Conservation (phyloP, 2,888 invertebrate species). For the Zygaena filipendulae region DNA sequence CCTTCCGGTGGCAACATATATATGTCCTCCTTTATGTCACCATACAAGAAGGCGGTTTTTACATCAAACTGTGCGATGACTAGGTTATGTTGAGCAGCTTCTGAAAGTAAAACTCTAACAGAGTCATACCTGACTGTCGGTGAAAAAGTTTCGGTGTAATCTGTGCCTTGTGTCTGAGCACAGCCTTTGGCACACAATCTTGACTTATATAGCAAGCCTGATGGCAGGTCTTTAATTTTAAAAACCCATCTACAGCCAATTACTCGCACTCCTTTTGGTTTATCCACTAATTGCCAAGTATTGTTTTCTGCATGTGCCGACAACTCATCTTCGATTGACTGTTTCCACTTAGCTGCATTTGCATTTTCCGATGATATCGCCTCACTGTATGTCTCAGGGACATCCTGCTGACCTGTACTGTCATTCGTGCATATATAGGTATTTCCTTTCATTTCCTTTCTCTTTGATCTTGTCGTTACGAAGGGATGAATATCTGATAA, state of each 20-base stretch:
- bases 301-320: constrained; percentile 9
- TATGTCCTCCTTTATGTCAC: background rate
- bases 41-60: constrained; percentile 12
- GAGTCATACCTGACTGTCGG: constrained; percentile 19
- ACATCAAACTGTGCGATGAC: constrained; percentile 11
- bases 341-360: constrained; percentile 8
- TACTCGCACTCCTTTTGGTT: constrained; percentile 6
- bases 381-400: constrained; percentile 12
- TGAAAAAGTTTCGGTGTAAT: no score
- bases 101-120: constrained; percentile 12
- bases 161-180: constrained; percentile 11
- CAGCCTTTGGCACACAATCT: constrained; percentile 18
- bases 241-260: constrained; percentile 15
- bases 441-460: constrained; percentile 5
- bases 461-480: constrained; percentile 1
- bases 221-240: constrained; percentile 11
- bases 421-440: constrained; percentile 16
- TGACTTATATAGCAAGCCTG: constrained; percentile 15
- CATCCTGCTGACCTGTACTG: constrained; percentile 15
- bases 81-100: constrained; percentile 9
- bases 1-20: no score
- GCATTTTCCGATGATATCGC: constrained; percentile 14
- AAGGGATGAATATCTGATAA: background rate
- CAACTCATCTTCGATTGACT: constrained; percentile 11
- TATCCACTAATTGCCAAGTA: constrained; percentile 15